These are phyloP conservation scores for Carlito syrichta DNA, from an alignment of 2,113 vertebrate genomes.

Conservation along the genomic window DNA sequence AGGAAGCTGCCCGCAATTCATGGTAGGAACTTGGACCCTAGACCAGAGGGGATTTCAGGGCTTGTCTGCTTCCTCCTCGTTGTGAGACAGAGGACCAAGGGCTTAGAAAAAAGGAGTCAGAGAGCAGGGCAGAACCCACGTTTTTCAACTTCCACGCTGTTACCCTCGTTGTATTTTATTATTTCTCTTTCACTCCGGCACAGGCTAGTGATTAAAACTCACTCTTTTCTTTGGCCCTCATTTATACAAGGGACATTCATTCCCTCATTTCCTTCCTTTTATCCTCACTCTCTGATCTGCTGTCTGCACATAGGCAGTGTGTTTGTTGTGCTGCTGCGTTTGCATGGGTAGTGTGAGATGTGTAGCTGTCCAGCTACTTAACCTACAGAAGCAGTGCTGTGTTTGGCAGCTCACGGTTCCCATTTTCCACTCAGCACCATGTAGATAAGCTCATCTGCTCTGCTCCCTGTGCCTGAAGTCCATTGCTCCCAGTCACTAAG, in stretches of 20 bases:
- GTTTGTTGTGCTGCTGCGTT: rapidly evolving
- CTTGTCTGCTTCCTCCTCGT: not conserved
- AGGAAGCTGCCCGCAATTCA: not conserved
- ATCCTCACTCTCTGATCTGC: rapidly evolving
- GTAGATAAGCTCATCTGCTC: rapidly evolving
- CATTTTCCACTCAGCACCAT: rapidly evolving
- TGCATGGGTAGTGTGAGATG: too few species aligned
- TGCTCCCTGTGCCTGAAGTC: rapidly evolving
- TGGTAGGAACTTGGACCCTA: too few species aligned
- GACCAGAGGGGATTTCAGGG: not conserved
- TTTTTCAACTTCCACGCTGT: not conserved
- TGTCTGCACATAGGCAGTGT: rapidly evolving
- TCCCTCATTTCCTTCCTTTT: rapidly evolving
- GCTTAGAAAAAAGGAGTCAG: rapidly evolving
- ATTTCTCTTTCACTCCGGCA: not conserved
- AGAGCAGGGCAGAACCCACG: too few species aligned
- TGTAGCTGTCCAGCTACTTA: rapidly evolving
- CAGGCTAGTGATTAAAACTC: too few species aligned
- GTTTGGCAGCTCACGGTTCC: not conserved
- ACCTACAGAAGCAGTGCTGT: not conserved
- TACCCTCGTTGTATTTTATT: not conserved
- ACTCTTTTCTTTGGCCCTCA: rapidly evolving
- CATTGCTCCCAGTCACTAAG: rapidly evolving
- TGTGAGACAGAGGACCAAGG: not conserved
- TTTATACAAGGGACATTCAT: not conserved